Evolutionary conservation across 2,113 vertebrate species (phyloP).

Genomic region (Antechinus stuartii): DNA sequence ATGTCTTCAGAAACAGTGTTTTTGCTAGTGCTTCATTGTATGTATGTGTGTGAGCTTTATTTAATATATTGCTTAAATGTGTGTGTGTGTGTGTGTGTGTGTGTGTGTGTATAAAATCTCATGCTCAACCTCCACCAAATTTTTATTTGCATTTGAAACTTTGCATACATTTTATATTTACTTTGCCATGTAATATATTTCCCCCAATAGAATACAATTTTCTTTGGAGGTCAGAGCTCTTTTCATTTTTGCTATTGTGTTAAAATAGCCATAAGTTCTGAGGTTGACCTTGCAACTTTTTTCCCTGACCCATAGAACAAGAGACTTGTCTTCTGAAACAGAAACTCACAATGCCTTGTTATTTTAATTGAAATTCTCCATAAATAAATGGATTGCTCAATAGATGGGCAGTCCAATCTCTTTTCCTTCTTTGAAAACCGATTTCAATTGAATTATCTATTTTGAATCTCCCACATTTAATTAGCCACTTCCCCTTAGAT

Average conservation of each 20-base stretch:
- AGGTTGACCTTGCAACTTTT: not conserved
- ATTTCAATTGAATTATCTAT: not conserved
- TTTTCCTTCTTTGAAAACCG: too few relatives aligned
- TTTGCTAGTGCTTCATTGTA: not conserved
- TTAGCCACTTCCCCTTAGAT: not conserved
- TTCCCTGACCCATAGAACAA: not conserved
- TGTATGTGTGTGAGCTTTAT: not conserved
- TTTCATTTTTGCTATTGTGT: not conserved
- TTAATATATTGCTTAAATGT: too few relatives aligned
- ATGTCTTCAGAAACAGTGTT: not conserved
- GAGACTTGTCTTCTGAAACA: not conserved
- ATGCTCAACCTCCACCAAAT: not conserved
- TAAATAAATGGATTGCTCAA: not conserved
- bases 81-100: too few relatives aligned
- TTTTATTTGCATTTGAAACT: not conserved
- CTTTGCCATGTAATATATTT: not conserved
- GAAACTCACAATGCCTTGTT: not conserved
- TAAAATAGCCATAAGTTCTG: not conserved
- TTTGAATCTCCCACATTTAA: not conserved
- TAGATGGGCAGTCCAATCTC: too few relatives aligned
- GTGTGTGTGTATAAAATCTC: not conserved
- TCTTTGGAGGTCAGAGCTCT: not conserved
- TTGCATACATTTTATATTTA: not conserved
- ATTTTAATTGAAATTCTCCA: not conserved
- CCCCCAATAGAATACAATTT: not conserved